Evolutionary conservation across 1,140 invertebrate genomes (phyloP), one percentile per base, ranked within the genome.

Genomic region (Caenorhabditis brenneri): DNA sequence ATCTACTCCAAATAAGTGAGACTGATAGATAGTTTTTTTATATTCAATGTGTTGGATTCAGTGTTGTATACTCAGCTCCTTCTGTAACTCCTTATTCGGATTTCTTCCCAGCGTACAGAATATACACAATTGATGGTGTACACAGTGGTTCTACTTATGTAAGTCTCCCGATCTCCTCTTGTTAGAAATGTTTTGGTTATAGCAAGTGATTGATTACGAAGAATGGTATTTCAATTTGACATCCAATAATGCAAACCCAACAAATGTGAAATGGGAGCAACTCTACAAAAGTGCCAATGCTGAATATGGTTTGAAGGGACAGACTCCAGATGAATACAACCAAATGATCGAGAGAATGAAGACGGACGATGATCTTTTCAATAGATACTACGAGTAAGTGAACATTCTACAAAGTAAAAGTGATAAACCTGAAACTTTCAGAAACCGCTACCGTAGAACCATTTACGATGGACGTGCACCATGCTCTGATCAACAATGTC

Each of bases 41-140:
- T n/a, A n/a, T n/a, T n/a, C n/a, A n/a, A n/a, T n/a, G n/a, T n/a
- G n/a, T n/a, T n/a, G n/a, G n/a, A n/a, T n/a, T n/a, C 22, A 58
- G 58, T n/a, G 86, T 88, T 0, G 74, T 87, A 27, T 88, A 86
- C 49, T 60, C 81, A 1, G 84, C 88, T 22, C 88, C 88, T 5
- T 83, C 80, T 29, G 65, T 89, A 12, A 88, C 88, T 16, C 80
- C 89, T 0, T 86, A 89, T 82, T 65, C 94, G 87, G 94, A 95
- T 90, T 92, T 97, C 29, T 98, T 98, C 93, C 95, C 97, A 0
- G 96, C 96, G 5, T 99, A 97, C 91, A 92, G 96, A 90, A 95
- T 99, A 91, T 98, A 97, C 91, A 96, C 96, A 88, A 93, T 98
- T 2, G 97, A 98, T 91, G 96, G 96, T 24, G 87, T 89, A 51